A percentile compares a stretch with the other conserved stretches of the same genome.
Conservation (phyloP, 2,888 invertebrate genomes). For the Cecidostiba fungosa region DNA sequence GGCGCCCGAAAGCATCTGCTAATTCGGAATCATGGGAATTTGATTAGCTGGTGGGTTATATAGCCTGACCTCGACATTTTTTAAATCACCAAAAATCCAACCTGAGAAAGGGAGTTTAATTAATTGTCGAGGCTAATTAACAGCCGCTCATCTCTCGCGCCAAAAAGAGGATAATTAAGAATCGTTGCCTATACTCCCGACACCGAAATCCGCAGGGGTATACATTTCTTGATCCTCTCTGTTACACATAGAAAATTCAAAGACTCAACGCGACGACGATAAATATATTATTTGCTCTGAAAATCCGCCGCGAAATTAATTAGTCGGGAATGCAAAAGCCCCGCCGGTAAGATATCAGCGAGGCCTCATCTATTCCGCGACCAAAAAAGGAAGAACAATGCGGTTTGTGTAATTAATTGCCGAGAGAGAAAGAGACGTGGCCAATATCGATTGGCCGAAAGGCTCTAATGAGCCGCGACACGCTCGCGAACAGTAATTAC, state of each 20-base stretch:
- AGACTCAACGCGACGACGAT: neutral
- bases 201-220: too few relatives aligned
- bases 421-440: neutral
- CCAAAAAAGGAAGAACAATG: neutral
- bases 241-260: neutral
- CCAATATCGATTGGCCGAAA: neutral
- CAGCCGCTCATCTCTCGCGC: neutral
- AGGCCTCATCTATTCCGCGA: neutral
- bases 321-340: constrained; percentile 7
- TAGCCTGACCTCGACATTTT: constrained; percentile 64
- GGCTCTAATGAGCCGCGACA: constrained; percentile 56
- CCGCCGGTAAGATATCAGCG: neutral
- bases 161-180: constrained; percentile 70
- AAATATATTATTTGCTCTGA: neutral
- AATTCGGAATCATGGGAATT: constrained; percentile 80
- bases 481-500: constrained; percentile 52
- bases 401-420: neutral
- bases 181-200: constrained; percentile 56
- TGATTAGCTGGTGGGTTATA: constrained; percentile 73
- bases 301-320: neutral
- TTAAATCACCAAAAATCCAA: neutral
- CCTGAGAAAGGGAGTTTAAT: constrained; percentile 66
- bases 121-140: constrained; percentile 76
- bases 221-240: constrained; percentile 1
- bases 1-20: constrained; percentile 80